A percentile compares a stretch with the other conserved stretches of the same genome.
Conservation (phyloP, 2,888 invertebrate genomes). For the Clostera curtula region DNA sequence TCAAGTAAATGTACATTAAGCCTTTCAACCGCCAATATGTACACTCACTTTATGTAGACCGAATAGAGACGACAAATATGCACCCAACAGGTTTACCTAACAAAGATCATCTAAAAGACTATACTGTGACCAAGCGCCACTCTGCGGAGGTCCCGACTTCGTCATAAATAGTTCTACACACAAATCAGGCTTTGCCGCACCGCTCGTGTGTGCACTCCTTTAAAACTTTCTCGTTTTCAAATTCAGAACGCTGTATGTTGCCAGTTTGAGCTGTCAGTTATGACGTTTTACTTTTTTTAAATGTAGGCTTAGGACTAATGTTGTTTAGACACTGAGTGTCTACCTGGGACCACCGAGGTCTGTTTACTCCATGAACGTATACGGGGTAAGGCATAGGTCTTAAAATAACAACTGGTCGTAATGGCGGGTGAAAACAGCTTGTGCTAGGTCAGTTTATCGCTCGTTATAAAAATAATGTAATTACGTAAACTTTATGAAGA, state of each 20-base stretch:
- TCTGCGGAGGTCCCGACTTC: slow-evolving; percentile 50
- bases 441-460: slow-evolving; percentile 20
- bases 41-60: slow-evolving; percentile 1
- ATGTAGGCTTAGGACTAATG: slow-evolving; percentile 40
- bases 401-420: slow-evolving; percentile 47
- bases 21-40: slow-evolving; percentile 8
- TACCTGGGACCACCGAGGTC: slow-evolving; percentile 57
- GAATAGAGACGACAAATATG: slow-evolving; percentile 10
- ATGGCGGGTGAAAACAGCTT: slow-evolving; percentile 32
- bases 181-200: slow-evolving; percentile 46
- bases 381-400: slow-evolving; percentile 44
- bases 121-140: slow-evolving; percentile 52
- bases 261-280: slow-evolving; percentile 14
- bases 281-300: slow-evolving; percentile 25
- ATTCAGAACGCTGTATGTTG: slow-evolving; percentile 29
- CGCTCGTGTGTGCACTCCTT: slow-evolving; percentile 52
- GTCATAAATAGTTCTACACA: slow-evolving; percentile 61
- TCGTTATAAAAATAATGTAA: too few relatives aligned
- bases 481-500: too few relatives aligned
- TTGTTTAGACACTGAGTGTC: slow-evolving; percentile 49
- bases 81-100: slow-evolving; percentile 15
- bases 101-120: slow-evolving; percentile 28
- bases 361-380: slow-evolving; percentile 52
- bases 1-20: slow-evolving; percentile 1
- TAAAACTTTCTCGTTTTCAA: slow-evolving; percentile 29